Conservation (phyloP, 2,888 invertebrate species). For the Drosophila prolongata region DNA sequence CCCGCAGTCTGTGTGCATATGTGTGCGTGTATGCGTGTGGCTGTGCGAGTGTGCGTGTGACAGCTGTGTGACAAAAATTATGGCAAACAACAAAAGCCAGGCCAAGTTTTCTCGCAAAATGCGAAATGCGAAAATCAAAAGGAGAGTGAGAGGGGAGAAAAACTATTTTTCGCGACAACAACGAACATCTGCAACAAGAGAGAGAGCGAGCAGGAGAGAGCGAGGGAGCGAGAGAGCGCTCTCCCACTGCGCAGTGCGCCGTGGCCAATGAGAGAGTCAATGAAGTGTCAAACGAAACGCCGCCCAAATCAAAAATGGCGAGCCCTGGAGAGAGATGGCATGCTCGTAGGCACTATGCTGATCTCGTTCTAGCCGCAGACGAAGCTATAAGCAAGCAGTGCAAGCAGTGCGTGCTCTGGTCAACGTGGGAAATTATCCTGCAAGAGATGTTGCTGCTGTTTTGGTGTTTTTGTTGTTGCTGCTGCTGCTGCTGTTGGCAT, state of each 20-base stretch:
- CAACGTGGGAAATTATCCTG: slow-evolving; percentile 19
- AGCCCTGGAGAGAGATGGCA: slow-evolving; percentile 67
- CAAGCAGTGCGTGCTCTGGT: slow-evolving; percentile 56
- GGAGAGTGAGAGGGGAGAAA: slow-evolving; percentile 47
- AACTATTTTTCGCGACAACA: slow-evolving; percentile 81
- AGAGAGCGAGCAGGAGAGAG: slow-evolving; percentile 1
- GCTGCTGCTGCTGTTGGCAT: slow-evolving; percentile 41
- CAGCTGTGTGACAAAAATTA: slow-evolving; percentile 82
- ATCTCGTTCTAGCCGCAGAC: slow-evolving; percentile 45
- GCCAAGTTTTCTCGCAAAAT: slow-evolving; percentile 65
- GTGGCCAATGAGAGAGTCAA: slow-evolving; percentile 78
- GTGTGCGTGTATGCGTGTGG: slow-evolving; percentile 57
- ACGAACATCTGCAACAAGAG: slow-evolving; percentile 69
- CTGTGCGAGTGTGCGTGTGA: slow-evolving; percentile 58
- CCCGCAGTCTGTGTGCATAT: slow-evolving; percentile 21
- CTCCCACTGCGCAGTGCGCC: slow-evolving; percentile 74
- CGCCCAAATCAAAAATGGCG: slow-evolving; percentile 84
- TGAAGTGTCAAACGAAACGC: slow-evolving; percentile 66
- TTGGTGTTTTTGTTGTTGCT: slow-evolving; percentile 29
- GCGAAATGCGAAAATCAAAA: slow-evolving; percentile 64
- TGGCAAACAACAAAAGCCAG: slow-evolving; percentile 72
- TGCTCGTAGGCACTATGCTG: slow-evolving; percentile 15
- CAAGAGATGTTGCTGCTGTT: slow-evolving; percentile 27
- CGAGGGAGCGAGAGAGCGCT: slow-evolving; percentile 9
- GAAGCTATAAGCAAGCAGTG: slow-evolving; percentile 36